phyloP scores from a whole-genome alignment of 37 sponge, comb jelly and placozoan genomes.

The Lycopodina hypogea region DNA sequence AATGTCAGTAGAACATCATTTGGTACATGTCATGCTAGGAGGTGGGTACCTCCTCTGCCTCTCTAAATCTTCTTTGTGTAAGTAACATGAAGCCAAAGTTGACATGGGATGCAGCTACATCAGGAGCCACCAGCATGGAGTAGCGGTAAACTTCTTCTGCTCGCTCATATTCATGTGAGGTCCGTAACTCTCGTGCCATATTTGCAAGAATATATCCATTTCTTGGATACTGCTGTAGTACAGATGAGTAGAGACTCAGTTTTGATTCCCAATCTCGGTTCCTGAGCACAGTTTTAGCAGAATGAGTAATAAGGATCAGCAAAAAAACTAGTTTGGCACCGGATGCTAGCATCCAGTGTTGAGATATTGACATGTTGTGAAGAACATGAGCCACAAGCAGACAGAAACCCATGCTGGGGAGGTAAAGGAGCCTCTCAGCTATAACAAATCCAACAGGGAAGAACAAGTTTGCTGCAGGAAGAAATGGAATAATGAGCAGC shows the following conservation, averaged over 20 bases:
- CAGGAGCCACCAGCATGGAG: conserved; percentile 64
- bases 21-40: too few relatives aligned
- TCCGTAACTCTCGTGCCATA: conserved; percentile 68
- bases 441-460: conserved; percentile 95
- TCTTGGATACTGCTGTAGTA: conserved; percentile 53
- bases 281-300: conserved; percentile 54
- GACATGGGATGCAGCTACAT: conserved; percentile 60
- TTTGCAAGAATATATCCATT: conserved; percentile 86
- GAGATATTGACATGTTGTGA: conserved; percentile 18
- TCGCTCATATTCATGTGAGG: conserved; percentile 15
- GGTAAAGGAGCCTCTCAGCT: conserved; percentile 89
- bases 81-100: conserved; percentile 77
- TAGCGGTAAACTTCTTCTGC: conserved; percentile 68
- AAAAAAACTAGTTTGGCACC: conserved; percentile 11
- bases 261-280: conserved; percentile 83
- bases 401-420: conserved; percentile 78
- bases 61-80: conserved; percentile 32
- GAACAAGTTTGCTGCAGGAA: conserved; percentile 93
- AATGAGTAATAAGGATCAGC: conserved; percentile 42
- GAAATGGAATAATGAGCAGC: conserved; percentile 76
- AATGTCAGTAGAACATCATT: too few relatives aligned
- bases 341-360: conserved; percentile 47
- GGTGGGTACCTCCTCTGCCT: conserved; percentile 75
- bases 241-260: conserved; percentile 64
- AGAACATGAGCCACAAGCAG: conserved; percentile 6